phyloP scores from a whole-genome alignment of 2,797 vertebrate species.

The Pogonophryne albipinna region DNA sequence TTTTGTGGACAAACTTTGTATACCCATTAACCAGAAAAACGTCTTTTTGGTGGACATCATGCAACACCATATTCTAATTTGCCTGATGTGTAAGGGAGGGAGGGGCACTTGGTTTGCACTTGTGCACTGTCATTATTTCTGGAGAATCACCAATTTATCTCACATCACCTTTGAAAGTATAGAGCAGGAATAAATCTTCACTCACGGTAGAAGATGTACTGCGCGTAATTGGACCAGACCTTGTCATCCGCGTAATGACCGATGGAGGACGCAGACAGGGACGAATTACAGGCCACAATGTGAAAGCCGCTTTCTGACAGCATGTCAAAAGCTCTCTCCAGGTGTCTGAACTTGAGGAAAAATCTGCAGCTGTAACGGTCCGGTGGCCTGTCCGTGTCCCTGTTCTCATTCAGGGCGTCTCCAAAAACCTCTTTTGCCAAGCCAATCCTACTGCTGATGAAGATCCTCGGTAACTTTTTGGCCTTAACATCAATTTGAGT shows the following conservation, averaged over 20 bases:
- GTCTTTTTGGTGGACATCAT: not conserved
- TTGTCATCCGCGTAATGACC: constrained; percentile 93
- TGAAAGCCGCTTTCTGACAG: constrained; percentile 98
- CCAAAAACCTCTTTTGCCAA: constrained; percentile 98
- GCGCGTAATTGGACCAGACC: constrained; percentile 98
- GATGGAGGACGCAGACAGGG: constrained; percentile 92
- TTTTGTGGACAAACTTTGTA: not conserved
- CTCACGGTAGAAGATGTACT: constrained; percentile 99
- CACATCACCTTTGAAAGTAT: constrained; percentile 5
- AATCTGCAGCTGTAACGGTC: constrained; percentile 97
- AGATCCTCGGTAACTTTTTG: constrained; percentile 94
- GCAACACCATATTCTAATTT: not conserved
- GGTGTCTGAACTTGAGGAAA: constrained; percentile 95
- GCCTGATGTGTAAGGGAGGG: not conserved
- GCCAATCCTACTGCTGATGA: constrained; percentile 95
- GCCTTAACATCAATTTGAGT: constrained; percentile 91
- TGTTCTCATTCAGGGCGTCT: constrained; percentile 95
- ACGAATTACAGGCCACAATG: constrained; percentile 97
- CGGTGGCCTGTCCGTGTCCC: constrained; percentile 92
- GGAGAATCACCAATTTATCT: constrained; percentile 3
- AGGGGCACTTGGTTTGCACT: constrained; percentile 2
- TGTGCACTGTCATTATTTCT: constrained; percentile 15
- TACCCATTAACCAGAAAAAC: not conserved
- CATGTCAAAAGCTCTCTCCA: constrained; percentile 98
- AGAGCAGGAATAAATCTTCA: constrained; percentile 69